Conservation (phyloP, 2,888 invertebrate genomes). For the Boloria selene region DNA sequence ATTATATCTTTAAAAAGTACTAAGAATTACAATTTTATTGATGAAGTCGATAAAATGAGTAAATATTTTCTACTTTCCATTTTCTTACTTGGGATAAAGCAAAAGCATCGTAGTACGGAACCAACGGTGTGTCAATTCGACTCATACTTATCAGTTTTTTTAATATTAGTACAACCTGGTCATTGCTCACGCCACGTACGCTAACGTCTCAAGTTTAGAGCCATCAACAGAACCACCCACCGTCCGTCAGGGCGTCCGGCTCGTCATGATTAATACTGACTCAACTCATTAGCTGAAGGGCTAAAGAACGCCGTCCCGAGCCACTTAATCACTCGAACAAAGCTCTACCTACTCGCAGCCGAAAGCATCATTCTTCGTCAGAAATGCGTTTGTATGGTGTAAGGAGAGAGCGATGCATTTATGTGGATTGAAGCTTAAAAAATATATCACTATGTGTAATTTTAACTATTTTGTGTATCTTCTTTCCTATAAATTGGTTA, state of each 20-base stretch:
- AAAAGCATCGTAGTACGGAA: no score
- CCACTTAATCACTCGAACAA: slow-evolving; percentile 82
- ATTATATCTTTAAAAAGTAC: no score
- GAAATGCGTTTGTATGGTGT: slow-evolving; percentile 65
- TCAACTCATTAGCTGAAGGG: slow-evolving; percentile 82
- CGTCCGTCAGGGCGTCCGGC: slow-evolving; percentile 64
- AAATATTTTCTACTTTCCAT: no score
- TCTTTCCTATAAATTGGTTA: no score
- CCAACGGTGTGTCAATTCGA: no score
- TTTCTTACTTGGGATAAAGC: no score
- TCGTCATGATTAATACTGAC: slow-evolving; percentile 80
- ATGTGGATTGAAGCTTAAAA: no score
- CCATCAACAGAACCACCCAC: slow-evolving; percentile 67
- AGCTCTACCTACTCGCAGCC: slow-evolving; percentile 80
- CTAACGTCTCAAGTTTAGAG: slow-evolving; percentile 51
- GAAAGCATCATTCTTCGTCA: slow-evolving; percentile 83
- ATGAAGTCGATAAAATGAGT: no score
- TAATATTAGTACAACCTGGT: slow-evolving; percentile 12
- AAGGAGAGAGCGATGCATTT: slow-evolving; percentile 38
- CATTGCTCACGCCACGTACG: slow-evolving; percentile 43
- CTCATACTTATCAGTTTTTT: no score
- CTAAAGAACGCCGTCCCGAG: slow-evolving; percentile 72
- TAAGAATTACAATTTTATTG: no score
- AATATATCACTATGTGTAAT: no score
- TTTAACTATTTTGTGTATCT: no score